A percentile compares a stretch with the other conserved stretches of the same genome.
phyloP scores from a whole-genome alignment of 2,113 vertebrate species.

The Amblyornis subalaris region DNA sequence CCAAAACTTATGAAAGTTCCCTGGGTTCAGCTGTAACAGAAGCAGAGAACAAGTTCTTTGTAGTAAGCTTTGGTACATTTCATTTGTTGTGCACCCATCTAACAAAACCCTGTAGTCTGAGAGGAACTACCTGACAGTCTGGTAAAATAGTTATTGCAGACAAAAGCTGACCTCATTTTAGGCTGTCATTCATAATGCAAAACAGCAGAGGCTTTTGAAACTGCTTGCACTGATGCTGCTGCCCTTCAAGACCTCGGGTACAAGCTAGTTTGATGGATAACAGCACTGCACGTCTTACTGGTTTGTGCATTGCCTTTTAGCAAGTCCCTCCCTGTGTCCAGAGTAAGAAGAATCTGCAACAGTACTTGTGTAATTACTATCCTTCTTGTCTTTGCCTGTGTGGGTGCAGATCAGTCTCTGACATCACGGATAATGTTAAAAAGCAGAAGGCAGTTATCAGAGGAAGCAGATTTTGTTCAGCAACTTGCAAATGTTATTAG shows the following conservation, averaged over 20 bases:
- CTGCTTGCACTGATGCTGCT: background rate
- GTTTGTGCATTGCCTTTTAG: background rate
- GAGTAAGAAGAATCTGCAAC: background rate
- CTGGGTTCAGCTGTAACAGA: background rate
- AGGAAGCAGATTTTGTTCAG: constrained; percentile 13
- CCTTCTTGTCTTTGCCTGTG: background rate
- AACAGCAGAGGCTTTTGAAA: background rate
- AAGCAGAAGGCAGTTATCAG: background rate
- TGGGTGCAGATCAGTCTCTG: background rate
- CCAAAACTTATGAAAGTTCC: background rate
- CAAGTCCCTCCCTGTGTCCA: background rate
- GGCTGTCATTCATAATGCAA: background rate
- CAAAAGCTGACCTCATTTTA: constrained; percentile 20
- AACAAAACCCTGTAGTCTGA: background rate
- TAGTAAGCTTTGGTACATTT: background rate
- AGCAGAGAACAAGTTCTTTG: background rate
- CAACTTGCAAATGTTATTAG: background rate
- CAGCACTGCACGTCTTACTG: background rate
- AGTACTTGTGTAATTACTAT: background rate
- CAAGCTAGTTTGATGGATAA: background rate
- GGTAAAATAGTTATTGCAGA: background rate
- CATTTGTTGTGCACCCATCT: background rate
- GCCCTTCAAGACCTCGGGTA: background rate
- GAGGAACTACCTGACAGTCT: background rate
- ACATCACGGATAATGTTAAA: background rate